These are phyloP conservation scores for Brachionichthys hirsutus DNA, from an alignment of 2,113 vertebrate genomes.

Conservation along the genomic window DNA sequence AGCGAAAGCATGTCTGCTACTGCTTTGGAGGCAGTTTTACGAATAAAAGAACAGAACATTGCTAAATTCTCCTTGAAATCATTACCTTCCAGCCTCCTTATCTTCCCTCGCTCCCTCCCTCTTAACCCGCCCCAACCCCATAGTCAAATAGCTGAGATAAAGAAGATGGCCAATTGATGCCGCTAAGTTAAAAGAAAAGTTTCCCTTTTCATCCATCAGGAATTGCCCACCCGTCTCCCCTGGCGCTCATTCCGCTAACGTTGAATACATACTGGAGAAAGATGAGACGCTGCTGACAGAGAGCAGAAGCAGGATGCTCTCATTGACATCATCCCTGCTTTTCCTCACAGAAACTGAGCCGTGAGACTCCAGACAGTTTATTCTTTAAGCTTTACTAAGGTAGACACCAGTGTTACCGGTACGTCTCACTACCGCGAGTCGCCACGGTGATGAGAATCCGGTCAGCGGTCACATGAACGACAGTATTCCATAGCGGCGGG, in stretches of 20 bases:
- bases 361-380: too few species aligned
- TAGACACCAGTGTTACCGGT: not conserved
- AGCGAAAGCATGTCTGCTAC: too few species aligned
- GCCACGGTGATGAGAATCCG: slow-evolving; percentile 7
- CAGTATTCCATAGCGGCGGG: slow-evolving; percentile 20
- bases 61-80: slow-evolving; percentile 18
- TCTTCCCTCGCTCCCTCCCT: slow-evolving; percentile 1
- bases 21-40: too few species aligned
- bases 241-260: not conserved
- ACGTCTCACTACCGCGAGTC: slow-evolving; percentile 7
- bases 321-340: too few species aligned
- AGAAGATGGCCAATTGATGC: slow-evolving; percentile 26
- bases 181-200: slow-evolving; percentile 12
- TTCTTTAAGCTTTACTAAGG: too few species aligned
- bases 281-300: too few species aligned
- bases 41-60: too few species aligned
- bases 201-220: slow-evolving; percentile 20
- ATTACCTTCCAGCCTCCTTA: slow-evolving; percentile 11
- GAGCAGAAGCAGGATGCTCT: too few species aligned
- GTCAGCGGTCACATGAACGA: slow-evolving; percentile 27
- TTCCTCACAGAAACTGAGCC: too few species aligned
- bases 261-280: not conserved
- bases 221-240: slow-evolving; percentile 1
- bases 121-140: not conserved
- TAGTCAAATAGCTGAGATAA: slow-evolving; percentile 23